Evolutionary conservation across 2,888 invertebrate species (phyloP).

Genomic region (Strigamia crassipes): DNA sequence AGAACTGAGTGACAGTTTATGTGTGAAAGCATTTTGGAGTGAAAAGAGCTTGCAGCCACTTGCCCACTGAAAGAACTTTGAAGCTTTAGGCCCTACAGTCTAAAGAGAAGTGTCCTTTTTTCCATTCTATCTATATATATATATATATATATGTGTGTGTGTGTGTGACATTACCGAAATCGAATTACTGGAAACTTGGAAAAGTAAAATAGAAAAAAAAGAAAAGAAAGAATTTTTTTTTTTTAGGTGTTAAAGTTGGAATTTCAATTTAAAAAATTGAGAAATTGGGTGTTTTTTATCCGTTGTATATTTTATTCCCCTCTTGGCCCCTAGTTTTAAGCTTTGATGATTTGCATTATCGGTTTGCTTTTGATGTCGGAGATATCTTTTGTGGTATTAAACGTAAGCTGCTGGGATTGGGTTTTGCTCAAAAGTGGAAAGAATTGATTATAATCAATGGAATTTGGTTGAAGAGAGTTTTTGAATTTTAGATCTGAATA

Average conservation of each 20-base stretch:
- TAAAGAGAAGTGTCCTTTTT: conserved; percentile 8
- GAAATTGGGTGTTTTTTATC: neutral
- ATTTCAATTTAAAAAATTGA: neutral
- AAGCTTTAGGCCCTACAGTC: neutral
- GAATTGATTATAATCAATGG: neutral
- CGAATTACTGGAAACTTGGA: conserved; percentile 35
- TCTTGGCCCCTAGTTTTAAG: conserved; percentile 16
- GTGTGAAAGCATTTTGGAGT: conserved; percentile 42
- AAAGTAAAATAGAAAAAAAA: neutral
- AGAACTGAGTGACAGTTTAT: conserved; percentile 40
- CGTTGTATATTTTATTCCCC: neutral
- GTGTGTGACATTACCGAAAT: conserved; percentile 38
- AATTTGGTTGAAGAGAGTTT: neutral
- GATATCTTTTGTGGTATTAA: conserved; percentile 40
- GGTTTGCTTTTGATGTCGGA: conserved; percentile 42
- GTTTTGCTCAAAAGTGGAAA: neutral
- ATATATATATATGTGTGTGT: neutral
- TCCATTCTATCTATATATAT: neutral
- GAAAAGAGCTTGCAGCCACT: conserved; percentile 40
- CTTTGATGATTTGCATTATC: conserved; percentile 33
- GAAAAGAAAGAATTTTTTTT: neutral
- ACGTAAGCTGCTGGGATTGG: neutral
- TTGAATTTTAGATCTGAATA: too few species aligned
- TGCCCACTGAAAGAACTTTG: conserved; percentile 29
- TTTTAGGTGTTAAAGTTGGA: neutral